These are phyloP conservation scores for Patiria pectinifera DNA, from an alignment of 53 echinoderm and acorn worm genomes.

Conservation along the genomic window DNA sequence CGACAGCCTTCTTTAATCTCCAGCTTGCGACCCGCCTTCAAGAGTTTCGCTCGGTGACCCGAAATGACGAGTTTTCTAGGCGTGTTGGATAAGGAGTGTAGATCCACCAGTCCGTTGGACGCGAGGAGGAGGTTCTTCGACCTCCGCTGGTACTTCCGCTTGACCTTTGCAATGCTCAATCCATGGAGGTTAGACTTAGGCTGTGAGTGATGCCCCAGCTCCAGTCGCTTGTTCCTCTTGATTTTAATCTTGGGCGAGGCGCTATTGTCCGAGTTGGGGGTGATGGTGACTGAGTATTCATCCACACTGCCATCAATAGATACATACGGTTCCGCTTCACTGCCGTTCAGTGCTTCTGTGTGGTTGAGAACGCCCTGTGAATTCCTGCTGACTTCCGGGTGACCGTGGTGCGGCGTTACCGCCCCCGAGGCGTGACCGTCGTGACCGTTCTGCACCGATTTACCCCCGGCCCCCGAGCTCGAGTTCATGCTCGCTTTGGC, in stretches of 20 bases:
- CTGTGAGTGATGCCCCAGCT: conserved; percentile 52
- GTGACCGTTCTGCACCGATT: conserved; percentile 45
- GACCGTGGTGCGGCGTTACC: background rate
- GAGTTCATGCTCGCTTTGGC: conserved; percentile 67
- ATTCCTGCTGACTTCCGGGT: conserved; percentile 54
- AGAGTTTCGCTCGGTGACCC: conserved; percentile 81
- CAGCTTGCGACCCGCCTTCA: conserved; percentile 73
- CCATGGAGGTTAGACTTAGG: conserved; percentile 37
- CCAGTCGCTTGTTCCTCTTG: conserved; percentile 74
- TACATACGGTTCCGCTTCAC: conserved; percentile 27
- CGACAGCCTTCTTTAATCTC: conserved; percentile 75
- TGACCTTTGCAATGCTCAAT: conserved; percentile 55
- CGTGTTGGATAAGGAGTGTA: conserved; percentile 52
- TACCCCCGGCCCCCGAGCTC: background rate
- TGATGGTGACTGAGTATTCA: conserved; percentile 57
- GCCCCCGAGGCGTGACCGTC: background rate
- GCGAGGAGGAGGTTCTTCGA: conserved; percentile 43
- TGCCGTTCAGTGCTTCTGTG: conserved; percentile 21
- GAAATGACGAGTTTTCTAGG: conserved; percentile 81
- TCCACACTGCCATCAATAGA: conserved; percentile 22
- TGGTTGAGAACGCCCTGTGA: conserved; percentile 8
- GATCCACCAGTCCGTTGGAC: conserved; percentile 27
- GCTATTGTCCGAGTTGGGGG: conserved; percentile 48
- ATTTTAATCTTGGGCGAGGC: conserved; percentile 77
- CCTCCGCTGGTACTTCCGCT: conserved; percentile 54